Base-by-base conservation (phyloP, 35 echinoderm and acorn worm species). In the Chiridota heheva region DNA sequence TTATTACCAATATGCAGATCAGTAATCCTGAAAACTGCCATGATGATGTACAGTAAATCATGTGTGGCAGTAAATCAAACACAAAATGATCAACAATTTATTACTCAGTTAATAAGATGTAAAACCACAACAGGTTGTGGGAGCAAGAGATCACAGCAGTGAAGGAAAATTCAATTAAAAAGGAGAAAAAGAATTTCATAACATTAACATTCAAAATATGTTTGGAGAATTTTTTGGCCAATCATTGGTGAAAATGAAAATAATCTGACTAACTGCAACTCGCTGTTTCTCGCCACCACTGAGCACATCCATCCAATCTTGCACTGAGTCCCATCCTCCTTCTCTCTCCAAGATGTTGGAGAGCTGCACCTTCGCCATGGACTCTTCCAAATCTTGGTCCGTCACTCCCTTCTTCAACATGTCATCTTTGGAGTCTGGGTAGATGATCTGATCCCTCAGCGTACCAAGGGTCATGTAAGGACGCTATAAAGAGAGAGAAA, bases 401-500 rank as follows among this genome's bases (percentile, higher is more conserved):
- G 84, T 88, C 24, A 88, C 69, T 16, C 95, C 95, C 76, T 86
- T 91, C 67, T 80, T 84, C 16, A 89, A 8, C 95, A 98, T 98
- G 42, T 98, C 95, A 37, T 91, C 88, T 57, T 98, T 98, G 44
- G 80, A 84, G 81, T 98, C 89, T 18, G 95, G 95, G 58, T 98
- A 98, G 26, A 98, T 98, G 37, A 98, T 91, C 58, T 98, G 95
- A 45, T 98, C 95, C 35, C 95, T 72, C 3, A 98, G 74, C 13
- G 95, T 98, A 13, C 95, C 95, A 17, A 98, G 63, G 18, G 95
- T 98, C 95, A 98, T 98, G 76, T 98, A 98, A 22, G 95, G 95
- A 66, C 95, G 87, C 95, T 98, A 48, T 16, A 86, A 77, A 77
- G 4, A 33, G 41, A 71, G 7, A n/a, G n/a, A n/a, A n/a, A 35